Conservation (phyloP, 2,113 vertebrate species). For the Boulengeromyrus knoepffleri region DNA sequence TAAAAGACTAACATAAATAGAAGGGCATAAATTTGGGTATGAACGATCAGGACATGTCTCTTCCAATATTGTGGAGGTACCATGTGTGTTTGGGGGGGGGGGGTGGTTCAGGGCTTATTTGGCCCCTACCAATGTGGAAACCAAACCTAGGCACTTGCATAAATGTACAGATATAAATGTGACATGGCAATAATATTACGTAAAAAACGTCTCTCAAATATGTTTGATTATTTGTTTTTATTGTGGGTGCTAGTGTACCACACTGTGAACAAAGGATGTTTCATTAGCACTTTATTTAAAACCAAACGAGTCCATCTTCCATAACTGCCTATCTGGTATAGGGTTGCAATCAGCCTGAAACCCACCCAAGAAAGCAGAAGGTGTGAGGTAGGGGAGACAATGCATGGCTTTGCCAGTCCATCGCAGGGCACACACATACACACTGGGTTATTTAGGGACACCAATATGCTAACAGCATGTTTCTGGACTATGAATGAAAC, state of each 20-base stretch:
- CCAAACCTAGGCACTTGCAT: not conserved
- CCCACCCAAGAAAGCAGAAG: not conserved
- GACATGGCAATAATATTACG: not conserved
- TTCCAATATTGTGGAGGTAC: not conserved
- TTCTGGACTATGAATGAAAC: not conserved
- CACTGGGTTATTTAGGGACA: not conserved
- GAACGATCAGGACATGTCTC: not conserved
- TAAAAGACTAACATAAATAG: not conserved
- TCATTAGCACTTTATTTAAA: not conserved
- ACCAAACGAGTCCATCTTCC: not conserved
- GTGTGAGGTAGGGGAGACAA: not conserved
- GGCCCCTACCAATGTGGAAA: not conserved
- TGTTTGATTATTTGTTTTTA: not conserved
- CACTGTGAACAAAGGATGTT: not conserved
- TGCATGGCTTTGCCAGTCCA: not conserved
- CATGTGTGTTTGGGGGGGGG: not conserved
- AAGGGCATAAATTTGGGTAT: not conserved
- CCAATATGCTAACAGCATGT: not conserved
- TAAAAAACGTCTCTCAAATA: not conserved
- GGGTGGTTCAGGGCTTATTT: not conserved
- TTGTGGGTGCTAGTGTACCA: not conserved
- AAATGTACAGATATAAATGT: not conserved
- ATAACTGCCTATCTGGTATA: not conserved
- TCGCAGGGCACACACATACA: not conserved
- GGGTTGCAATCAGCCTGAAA: not conserved